Conservation (phyloP, 64 coral and sea anemone genomes). For the Dendronephthya gigantea region DNA sequence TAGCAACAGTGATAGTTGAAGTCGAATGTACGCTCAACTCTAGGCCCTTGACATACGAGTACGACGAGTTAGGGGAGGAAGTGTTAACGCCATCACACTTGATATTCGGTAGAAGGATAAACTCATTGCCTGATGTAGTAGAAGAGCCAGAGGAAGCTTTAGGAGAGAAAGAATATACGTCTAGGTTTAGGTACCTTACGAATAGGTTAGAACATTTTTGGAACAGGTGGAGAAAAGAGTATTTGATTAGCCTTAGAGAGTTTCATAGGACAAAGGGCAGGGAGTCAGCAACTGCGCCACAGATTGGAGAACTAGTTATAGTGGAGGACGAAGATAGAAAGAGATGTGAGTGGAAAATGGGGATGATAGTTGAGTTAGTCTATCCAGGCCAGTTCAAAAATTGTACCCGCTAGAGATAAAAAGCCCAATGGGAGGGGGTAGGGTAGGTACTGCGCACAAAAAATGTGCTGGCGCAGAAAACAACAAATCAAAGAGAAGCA, state of each 20-base stretch:
- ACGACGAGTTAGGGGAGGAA: background rate
- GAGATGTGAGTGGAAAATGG: background rate
- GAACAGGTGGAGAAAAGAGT: background rate
- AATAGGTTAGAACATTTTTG: background rate
- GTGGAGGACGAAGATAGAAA: background rate
- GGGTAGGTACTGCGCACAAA: too few relatives aligned
- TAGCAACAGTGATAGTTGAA: background rate
- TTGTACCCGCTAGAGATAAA: background rate
- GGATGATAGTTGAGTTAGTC: background rate
- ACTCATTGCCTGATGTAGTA: background rate
- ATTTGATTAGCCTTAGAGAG: background rate
- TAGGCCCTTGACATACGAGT: background rate
- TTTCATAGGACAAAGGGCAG: background rate
- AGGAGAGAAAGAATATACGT: background rate
- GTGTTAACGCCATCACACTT: background rate
- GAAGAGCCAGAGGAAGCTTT: background rate
- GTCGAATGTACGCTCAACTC: too few relatives aligned
- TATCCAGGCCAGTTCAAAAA: background rate
- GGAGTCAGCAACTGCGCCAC: background rate
- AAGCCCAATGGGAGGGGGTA: too few relatives aligned
- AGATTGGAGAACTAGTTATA: background rate
- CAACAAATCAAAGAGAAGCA: background rate
- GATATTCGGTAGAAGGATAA: background rate
- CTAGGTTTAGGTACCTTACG: background rate
- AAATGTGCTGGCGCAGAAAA: background rate